Base-by-base conservation (phyloP, 2,113 vertebrate genomes). In the Polyodon spathula region DNA sequence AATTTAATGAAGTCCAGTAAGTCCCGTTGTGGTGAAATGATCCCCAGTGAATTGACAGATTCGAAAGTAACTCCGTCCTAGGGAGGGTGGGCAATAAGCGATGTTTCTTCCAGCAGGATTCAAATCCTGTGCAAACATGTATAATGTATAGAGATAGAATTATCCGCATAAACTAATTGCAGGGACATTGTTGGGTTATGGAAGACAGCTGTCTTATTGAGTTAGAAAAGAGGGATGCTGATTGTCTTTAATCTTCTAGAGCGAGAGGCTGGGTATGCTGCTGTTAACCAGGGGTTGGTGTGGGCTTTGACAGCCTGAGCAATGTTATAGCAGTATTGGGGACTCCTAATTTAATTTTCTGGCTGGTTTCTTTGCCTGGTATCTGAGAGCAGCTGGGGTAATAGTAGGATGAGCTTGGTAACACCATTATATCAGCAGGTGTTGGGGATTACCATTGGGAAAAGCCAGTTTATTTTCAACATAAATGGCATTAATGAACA, bases 171-270 rank as follows among this genome's bases (percentile, higher is more conserved):
- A 63, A 74, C 56, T 51, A 74, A 40, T 71, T 73, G 46, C 0
- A 6, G 8, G n/a, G 68, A 68, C 74, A 54, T 70, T 71, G 61
- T 64, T 75, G 6, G 58, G 50, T 38, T 58, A 17, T 37, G 27
- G 69, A 56, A 52, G 68, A 56, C 73, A 63, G 70, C 71, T 79
- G 73, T 63, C 59, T 60, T 66, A 4, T 44, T 59, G 16, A 37
- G 56, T 68, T 68, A 50, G 58, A 42, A 39, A 40, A 43, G 64
- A 73, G 17, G 65, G 56, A 66, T 56, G 60, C 59, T 79, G 66
- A 72, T 72, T 78, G 71, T 55, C 53, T 64, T 78, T 70, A 74
- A 73, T 75, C 68, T 42, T 69, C 57, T 60, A 50, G 27, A 48
- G 27, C 10, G 15, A 54, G 7, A 40, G 42, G 39, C 27, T 54